These are phyloP conservation scores for Actenoides hombroni DNA, from an alignment of 2,113 vertebrate species.

Conservation along the genomic window DNA sequence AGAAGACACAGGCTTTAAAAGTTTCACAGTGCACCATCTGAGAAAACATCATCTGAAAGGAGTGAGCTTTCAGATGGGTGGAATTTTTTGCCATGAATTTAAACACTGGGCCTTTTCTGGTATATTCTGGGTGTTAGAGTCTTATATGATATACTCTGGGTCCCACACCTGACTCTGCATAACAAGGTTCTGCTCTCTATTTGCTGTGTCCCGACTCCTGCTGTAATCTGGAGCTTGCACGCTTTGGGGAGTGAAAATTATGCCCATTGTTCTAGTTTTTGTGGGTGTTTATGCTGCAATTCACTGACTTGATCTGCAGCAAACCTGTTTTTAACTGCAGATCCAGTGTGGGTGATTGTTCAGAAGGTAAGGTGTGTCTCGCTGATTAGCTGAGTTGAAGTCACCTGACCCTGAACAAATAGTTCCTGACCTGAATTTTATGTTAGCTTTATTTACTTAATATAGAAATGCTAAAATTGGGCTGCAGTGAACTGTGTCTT, in stretches of 20 bases:
- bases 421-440: constrained; percentile 53
- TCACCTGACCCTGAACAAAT: constrained; percentile 57
- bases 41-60: neutral
- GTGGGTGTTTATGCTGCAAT: constrained; percentile 19
- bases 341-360: neutral
- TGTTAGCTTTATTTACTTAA: constrained; percentile 45
- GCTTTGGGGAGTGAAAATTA: neutral
- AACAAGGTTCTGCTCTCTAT: neutral
- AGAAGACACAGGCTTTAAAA: neutral
- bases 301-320: constrained; percentile 4
- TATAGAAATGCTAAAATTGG: constrained; percentile 9
- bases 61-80: neutral
- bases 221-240: neutral
- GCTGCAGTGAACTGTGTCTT: neutral
- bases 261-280: neutral
- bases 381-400: constrained; percentile 39
- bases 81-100: neutral
- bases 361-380: constrained; percentile 33
- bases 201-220: neutral
- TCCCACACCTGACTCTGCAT: neutral
- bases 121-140: neutral
- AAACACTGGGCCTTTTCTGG: neutral
- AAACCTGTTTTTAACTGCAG: constrained; percentile 25
- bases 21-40: neutral
- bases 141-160: neutral